Percentiles rank a stretch among this genome's conserved stretches.
Conservation (phyloP, 1,140 invertebrate species). For the Andricus grossulariae region DNA sequence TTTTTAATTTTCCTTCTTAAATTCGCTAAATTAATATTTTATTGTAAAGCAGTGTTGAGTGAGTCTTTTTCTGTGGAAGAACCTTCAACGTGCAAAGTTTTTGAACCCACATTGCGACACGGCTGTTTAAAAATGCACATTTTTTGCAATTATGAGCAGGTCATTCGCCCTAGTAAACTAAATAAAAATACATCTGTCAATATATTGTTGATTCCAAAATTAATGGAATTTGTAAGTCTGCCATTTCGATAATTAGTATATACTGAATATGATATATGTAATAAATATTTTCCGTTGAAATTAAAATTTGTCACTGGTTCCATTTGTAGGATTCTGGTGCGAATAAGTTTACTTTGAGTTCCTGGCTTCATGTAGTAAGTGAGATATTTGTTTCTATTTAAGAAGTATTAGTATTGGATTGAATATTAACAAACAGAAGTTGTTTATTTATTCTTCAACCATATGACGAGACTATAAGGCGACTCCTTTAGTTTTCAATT, state of each 20-base stretch:
- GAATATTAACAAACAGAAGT: background rate
- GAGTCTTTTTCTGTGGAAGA: slow-evolving; percentile 13
- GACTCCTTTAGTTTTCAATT: too few relatives aligned
- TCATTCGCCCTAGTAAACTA: slow-evolving; percentile 68
- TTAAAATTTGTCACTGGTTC: slow-evolving; percentile 32
- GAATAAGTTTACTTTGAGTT: slow-evolving; percentile 56
- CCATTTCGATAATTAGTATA: slow-evolving; percentile 8
- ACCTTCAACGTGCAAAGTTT: slow-evolving; percentile 57
- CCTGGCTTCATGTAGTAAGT: slow-evolving; percentile 65
- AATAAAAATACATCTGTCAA: slow-evolving; percentile 64
- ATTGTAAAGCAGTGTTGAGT: background rate
- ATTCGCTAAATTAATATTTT: background rate
- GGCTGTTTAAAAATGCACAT: slow-evolving; percentile 70
- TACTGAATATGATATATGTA: background rate
- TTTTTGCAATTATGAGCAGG: slow-evolving; percentile 75
- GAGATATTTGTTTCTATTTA: background rate
- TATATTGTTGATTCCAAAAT: slow-evolving; percentile 73
- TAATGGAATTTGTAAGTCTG: slow-evolving; percentile 76
- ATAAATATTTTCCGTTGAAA: background rate
- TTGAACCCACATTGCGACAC: slow-evolving; percentile 45
- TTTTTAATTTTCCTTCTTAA: slow-evolving; percentile 3
- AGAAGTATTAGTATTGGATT: background rate
- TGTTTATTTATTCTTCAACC: slow-evolving; percentile 7
- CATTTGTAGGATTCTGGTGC: slow-evolving; percentile 52
- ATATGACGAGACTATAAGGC: too few relatives aligned